Conservation (phyloP, 2,113 vertebrate genomes). For the Lipotes vexillifer region DNA sequence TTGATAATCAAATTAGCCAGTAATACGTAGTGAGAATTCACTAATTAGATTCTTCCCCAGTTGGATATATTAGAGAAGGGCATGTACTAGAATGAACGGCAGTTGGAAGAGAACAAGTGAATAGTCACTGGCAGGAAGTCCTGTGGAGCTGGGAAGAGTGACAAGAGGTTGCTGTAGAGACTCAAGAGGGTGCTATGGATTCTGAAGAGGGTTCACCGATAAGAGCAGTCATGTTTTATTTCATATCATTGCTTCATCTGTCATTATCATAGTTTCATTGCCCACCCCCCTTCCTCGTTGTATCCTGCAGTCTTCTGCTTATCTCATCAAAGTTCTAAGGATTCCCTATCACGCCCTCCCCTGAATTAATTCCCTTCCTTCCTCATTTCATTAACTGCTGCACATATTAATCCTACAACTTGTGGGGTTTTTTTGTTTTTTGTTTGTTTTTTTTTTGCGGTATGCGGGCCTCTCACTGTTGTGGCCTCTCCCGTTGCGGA, state of each 20-base stretch:
- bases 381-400: neutral
- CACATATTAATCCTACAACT: neutral
- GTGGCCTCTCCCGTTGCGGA: too few species aligned
- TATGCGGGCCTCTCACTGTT: too few species aligned
- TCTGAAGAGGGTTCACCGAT: neutral
- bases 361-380: neutral
- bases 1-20: neutral
- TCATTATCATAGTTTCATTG: neutral
- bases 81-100: neutral
- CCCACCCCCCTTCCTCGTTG: too few species aligned
- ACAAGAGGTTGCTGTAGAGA: neutral
- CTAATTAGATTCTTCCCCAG: neutral
- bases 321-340: neutral
- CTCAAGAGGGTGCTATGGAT: neutral
- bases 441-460: too few species aligned
- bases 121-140: neutral
- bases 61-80: neutral
- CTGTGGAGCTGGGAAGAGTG: neutral
- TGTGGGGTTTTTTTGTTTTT: neutral
- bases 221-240: neutral
- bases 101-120: neutral
- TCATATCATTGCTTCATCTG: neutral
- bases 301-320: neutral
- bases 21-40: neutral
- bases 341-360: neutral